These are phyloP conservation scores for Idris sp. DNA, from an alignment of 1,140 invertebrate species.

Conservation along the genomic window DNA sequence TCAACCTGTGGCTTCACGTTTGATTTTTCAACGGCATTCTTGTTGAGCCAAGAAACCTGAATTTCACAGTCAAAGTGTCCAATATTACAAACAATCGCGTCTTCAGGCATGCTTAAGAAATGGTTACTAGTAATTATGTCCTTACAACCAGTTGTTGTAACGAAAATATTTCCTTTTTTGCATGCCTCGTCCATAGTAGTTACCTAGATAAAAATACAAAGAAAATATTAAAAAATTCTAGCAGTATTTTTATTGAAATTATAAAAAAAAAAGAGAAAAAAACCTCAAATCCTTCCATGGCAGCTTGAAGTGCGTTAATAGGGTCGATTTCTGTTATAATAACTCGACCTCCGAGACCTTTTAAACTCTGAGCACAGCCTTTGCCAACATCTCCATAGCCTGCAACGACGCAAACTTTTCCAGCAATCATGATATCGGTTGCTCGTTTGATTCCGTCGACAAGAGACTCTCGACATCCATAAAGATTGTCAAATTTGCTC, in stretches of 20 bases:
- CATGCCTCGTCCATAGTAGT: conserved; percentile 98
- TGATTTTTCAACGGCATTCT: conserved; percentile 93
- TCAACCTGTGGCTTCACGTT: conserved; percentile 99
- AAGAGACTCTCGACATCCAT: conserved; percentile 98
- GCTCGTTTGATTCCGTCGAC: conserved; percentile 99
- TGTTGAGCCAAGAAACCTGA: conserved; percentile 96
- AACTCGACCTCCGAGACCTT: conserved; percentile 96
- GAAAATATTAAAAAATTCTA: too few relatives aligned
- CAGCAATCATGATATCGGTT: conserved; percentile 99
- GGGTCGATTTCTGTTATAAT: conserved; percentile 99
- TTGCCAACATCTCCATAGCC: conserved; percentile 99
- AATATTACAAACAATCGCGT: conserved; percentile 99
- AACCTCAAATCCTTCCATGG: conserved; percentile 98
- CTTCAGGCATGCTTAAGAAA: conserved; percentile 95
- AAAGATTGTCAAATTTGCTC: conserved; percentile 99
- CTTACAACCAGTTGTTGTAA: conserved; percentile 98
- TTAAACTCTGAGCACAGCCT: conserved; percentile 96
- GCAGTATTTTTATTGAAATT: too few relatives aligned
- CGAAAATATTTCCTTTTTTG: conserved; percentile 95
- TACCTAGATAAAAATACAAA: conserved; percentile 80
- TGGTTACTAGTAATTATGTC: conserved; percentile 94
- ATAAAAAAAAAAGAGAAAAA: too few relatives aligned
- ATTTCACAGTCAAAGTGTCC: conserved; percentile 99
- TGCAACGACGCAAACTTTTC: conserved; percentile 98
- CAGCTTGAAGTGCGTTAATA: conserved; percentile 98